phyloP scores from a whole-genome alignment of 2,888 invertebrate species.

The Rugalucina vietnamica region DNA sequence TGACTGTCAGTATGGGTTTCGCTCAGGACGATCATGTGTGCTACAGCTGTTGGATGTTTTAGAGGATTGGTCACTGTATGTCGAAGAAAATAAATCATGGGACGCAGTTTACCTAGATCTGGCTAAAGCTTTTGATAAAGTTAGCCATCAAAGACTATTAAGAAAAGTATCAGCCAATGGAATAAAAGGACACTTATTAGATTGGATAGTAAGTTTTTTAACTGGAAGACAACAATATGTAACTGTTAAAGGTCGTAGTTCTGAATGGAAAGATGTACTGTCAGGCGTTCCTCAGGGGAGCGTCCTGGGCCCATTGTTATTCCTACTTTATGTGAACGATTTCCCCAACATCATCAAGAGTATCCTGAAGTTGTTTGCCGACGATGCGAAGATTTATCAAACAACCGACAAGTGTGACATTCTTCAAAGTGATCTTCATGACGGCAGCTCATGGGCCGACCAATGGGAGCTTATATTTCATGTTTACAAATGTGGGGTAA shows the following conservation, averaged over 20 bases:
- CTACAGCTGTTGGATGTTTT: slow-evolving; percentile 27
- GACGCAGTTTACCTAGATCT: slow-evolving; percentile 28
- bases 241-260: slow-evolving; percentile 12
- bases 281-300: slow-evolving; percentile 26
- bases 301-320: slow-evolving; percentile 12
- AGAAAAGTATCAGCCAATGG: slow-evolving; percentile 4
- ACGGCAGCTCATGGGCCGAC: neutral
- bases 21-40: slow-evolving; percentile 25
- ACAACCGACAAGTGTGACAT: neutral
- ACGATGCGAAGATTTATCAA: slow-evolving; percentile 19
- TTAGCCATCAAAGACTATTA: slow-evolving; percentile 9
- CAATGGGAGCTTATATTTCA: slow-evolving; percentile 4
- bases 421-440: slow-evolving; percentile 9
- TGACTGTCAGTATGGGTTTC: slow-evolving; percentile 31
- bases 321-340: slow-evolving; percentile 28
- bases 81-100: slow-evolving; percentile 16
- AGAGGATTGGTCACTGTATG: slow-evolving; percentile 34
- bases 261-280: slow-evolving; percentile 8
- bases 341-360: slow-evolving; percentile 1
- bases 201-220: slow-evolving; percentile 16
- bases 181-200: slow-evolving; percentile 19
- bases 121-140: slow-evolving; percentile 41
- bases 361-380: slow-evolving; percentile 14
- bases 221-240: slow-evolving; percentile 17
- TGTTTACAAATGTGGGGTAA: slow-evolving; percentile 21